A percentile compares a stretch with the other conserved stretches of the same genome.
These are phyloP conservation scores for Carassius carassius DNA, from an alignment of 2,113 vertebrate species.

Conservation along the genomic window DNA sequence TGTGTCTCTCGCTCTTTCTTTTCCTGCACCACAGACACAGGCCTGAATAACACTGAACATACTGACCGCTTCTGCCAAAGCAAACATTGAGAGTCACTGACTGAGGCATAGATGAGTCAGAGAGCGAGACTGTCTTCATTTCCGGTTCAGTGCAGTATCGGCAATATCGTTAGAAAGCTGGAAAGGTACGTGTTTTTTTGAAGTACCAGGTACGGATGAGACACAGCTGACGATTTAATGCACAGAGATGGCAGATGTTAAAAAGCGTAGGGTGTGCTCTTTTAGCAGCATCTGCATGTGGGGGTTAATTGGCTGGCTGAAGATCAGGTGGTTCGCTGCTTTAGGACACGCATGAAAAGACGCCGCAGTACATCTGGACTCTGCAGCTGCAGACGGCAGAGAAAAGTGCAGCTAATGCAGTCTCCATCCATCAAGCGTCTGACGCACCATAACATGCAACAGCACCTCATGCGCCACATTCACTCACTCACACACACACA, in stretches of 20 bases:
- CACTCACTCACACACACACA: background rate
- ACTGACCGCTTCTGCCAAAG: constrained; percentile 70
- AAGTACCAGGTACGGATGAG: background rate
- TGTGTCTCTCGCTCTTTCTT: background rate
- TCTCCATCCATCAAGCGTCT: constrained; percentile 33
- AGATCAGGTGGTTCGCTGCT: constrained; percentile 26
- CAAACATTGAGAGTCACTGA: constrained; percentile 67
- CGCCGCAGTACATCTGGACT: constrained; percentile 7
- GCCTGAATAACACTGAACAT: constrained; percentile 57
- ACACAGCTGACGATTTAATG: background rate
- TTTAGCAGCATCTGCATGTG: background rate
- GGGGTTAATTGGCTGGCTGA: constrained; percentile 45
- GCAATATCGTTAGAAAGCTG: background rate
- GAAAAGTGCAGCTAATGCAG: constrained; percentile 32
- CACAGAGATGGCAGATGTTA: constrained; percentile 34
- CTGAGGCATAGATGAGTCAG: constrained; percentile 69
- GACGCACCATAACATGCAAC: background rate
- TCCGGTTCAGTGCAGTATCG: constrained; percentile 5
- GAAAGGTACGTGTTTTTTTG: background rate
- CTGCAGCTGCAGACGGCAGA: constrained; percentile 26
- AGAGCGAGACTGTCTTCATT: background rate
- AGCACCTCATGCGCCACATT: background rate
- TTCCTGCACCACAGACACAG: constrained; percentile 4
- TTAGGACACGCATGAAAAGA: background rate
- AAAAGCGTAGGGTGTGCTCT: constrained; percentile 26